Evolutionary conservation across 2,113 vertebrate genomes (phyloP).

Genomic region (Aptenodytes forsteri): DNA sequence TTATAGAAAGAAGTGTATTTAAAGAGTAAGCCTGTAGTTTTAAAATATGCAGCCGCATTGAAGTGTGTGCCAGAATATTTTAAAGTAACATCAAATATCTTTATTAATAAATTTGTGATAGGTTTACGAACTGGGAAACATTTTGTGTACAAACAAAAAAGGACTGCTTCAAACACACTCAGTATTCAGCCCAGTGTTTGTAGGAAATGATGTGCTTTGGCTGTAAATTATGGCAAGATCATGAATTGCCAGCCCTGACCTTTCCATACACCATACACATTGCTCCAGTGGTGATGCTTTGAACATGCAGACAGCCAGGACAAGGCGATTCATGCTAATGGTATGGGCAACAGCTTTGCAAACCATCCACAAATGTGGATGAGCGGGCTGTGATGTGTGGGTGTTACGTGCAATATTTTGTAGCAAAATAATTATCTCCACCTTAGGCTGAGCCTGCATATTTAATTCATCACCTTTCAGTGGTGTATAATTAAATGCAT

Average conservation of each 20-base stretch:
- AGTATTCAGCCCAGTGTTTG: constrained; percentile 6
- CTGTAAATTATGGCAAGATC: neutral
- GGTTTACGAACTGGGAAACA: constrained; percentile 35
- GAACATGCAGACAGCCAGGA: neutral
- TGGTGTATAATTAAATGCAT: neutral
- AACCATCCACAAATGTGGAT: neutral
- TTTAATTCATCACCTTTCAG: constrained; percentile 29
- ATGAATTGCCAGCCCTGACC: constrained; percentile 18
- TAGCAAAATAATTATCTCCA: neutral
- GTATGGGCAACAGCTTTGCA: neutral
- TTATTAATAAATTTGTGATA: constrained; percentile 59
- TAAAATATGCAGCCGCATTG: constrained; percentile 51
- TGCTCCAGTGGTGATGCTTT: neutral
- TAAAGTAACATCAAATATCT: constrained; percentile 67
- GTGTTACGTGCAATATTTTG: neutral
- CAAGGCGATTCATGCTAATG: neutral
- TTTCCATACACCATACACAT: neutral
- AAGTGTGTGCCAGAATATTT: constrained; percentile 72
- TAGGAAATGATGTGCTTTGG: neutral
- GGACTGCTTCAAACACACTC: neutral
- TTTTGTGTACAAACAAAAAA: constrained; percentile 23
- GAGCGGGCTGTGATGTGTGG: neutral
- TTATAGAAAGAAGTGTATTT: neutral
- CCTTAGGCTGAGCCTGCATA: neutral
- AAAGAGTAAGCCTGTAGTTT: constrained; percentile 53